Conservation (phyloP, 1,140 invertebrate species). For the Tetramorium alpestre region DNA sequence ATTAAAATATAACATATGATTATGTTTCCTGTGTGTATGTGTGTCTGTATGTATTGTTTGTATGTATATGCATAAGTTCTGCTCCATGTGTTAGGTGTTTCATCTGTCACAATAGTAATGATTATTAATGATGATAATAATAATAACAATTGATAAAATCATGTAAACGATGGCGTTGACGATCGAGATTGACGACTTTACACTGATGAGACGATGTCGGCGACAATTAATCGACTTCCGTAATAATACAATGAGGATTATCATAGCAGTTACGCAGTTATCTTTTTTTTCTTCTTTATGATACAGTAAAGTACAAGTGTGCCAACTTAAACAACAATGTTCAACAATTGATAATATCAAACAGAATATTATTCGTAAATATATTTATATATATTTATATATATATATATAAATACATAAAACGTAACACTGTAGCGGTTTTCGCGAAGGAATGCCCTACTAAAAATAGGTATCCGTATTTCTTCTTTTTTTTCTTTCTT, state of each 20-base stretch:
- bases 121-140: slow-evolving; percentile 65
- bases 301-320: slow-evolving; percentile 85
- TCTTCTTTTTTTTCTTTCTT: background rate
- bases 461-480: slow-evolving; percentile 70
- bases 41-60: background rate
- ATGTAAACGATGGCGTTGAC: slow-evolving; percentile 37
- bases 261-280: slow-evolving; percentile 75
- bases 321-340: slow-evolving; percentile 85
- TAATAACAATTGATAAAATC: slow-evolving; percentile 38
- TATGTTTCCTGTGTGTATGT: background rate
- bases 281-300: slow-evolving; percentile 73
- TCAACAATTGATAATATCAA: slow-evolving; percentile 85
- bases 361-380: slow-evolving; percentile 81
- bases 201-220: slow-evolving; percentile 57
- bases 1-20: slow-evolving; percentile 70
- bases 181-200: slow-evolving; percentile 38
- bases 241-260: slow-evolving; percentile 75
- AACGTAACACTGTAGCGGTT: slow-evolving; percentile 82
- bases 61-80: background rate
- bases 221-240: slow-evolving; percentile 66
- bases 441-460: slow-evolving; percentile 78
- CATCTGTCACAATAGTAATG: slow-evolving; percentile 10
- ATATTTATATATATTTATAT: slow-evolving; percentile 76
- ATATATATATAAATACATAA: slow-evolving; percentile 80
- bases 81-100: background rate